A percentile compares a stretch with the other conserved stretches of the same genome.
Conservation (phyloP, 2,888 invertebrate genomes). For the Anthoptus insignis region DNA sequence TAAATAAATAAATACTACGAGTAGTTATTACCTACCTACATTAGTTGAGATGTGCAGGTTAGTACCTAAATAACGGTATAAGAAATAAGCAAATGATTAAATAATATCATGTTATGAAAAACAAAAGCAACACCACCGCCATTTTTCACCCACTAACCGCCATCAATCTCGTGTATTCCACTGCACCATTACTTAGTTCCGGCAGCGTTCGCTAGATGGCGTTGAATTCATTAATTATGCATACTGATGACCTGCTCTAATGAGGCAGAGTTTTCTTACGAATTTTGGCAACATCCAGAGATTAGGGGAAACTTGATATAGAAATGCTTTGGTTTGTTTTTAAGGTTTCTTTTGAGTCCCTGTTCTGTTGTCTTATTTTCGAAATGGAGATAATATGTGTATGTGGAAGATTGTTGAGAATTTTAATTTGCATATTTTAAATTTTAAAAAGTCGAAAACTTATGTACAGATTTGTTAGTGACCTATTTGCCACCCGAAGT, state of each 20-base stretch:
- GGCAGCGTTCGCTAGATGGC: conserved; percentile 74
- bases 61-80: too few relatives aligned
- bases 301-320: conserved; percentile 74
- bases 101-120: conserved; percentile 2
- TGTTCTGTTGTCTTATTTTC: too few relatives aligned
- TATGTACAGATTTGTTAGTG: too few relatives aligned
- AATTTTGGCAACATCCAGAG: conserved; percentile 76
- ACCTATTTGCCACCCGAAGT: too few relatives aligned
- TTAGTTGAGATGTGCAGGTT: too few relatives aligned
- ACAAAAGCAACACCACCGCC: conserved; percentile 33
- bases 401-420: not conserved
- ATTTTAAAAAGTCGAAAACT: too few relatives aligned
- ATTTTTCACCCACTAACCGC: conserved; percentile 46
- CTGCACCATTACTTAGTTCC: conserved; percentile 68
- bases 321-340: conserved; percentile 44
- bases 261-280: conserved; percentile 82
- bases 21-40: too few relatives aligned
- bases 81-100: conserved; percentile 7
- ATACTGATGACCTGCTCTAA: conserved; percentile 92
- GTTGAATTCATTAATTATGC: conserved; percentile 90
- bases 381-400: not conserved
- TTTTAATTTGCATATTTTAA: too few relatives aligned
- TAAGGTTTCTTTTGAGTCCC: conserved; percentile 21
- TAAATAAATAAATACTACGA: too few relatives aligned
- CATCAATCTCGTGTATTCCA: conserved; percentile 70